Base-by-base conservation (phyloP, 2,888 invertebrate genomes). In the Parochlus steinenii region DNA sequence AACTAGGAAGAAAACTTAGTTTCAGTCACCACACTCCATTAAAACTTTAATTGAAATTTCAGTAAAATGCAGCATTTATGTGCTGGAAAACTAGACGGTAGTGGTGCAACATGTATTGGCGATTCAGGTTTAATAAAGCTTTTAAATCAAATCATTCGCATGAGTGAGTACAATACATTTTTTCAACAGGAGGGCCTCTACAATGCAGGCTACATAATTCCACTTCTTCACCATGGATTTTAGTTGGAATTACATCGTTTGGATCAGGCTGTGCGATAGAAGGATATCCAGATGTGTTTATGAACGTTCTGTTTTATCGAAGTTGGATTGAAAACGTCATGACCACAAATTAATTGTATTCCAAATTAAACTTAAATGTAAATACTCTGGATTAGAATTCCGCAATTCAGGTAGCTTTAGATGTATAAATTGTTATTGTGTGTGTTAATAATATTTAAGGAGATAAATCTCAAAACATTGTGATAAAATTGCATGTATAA, bases 261-360 rank as follows among this genome's bases (percentile, higher is more conserved):
- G 90, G 89, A 1, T 87, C 87, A 0, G 89, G 89, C 26, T 90
- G 89, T 53, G 87, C 87, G 1, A 69, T 81, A 40, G 75, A 81
- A 14, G 87, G 87, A 1, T 86, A 76, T 41, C 87, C 87, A 0
- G 89, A 89, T 48, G 86, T 87, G 2, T 89, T 86, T 52, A 85
- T 86, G 1, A 70, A 79, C 47, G 69, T 86, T 6, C 79, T 79
- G 0, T 77, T 80, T 51, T 89, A 87, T 50, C 64, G 85, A 31
- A 72, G 79, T 17, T 89, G 89, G 89, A 86, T 89, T 30, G 57
- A 28, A 8, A 43, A 43, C 28, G 31, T 40, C 7, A 43, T 45
- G 12, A 39, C 39, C 7, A 42, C 29, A 32, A 41, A 44, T 26
- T 42, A 29, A 42, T n/a, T n/a, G n/a, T n/a, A n/a, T n/a, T n/a